Evolutionary conservation across 2,113 vertebrate genomes (phyloP).

Genomic region (Scalopus aquaticus): DNA sequence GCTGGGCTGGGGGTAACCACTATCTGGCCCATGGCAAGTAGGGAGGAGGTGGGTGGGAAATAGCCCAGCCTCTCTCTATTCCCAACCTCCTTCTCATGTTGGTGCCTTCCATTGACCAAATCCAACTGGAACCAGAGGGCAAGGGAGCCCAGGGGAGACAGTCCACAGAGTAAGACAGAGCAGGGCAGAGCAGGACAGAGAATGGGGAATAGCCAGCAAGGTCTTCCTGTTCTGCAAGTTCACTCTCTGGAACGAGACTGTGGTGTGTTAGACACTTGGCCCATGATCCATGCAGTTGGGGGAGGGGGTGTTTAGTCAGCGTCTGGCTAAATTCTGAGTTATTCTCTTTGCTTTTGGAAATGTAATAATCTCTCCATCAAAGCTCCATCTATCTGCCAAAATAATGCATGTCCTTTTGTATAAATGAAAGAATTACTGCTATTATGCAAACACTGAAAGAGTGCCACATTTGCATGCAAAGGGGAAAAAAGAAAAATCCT

Average conservation of each 20-base stretch:
- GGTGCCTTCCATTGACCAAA: background rate
- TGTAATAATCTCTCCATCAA: conserved; percentile 81
- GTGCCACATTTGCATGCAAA: conserved; percentile 74
- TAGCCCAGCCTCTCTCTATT: background rate
- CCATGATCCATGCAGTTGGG: conserved; percentile 3
- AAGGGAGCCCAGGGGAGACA: background rate
- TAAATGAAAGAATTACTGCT: conserved; percentile 78
- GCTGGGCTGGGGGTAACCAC: background rate
- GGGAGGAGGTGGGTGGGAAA: background rate
- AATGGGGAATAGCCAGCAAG: background rate
- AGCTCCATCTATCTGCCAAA: conserved; percentile 79
- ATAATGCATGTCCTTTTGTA: conserved; percentile 79
- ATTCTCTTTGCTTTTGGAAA: conserved; percentile 79
- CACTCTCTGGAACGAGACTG: conserved; percentile 16
- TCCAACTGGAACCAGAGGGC: background rate
- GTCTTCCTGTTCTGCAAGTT: background rate
- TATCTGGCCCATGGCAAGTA: background rate
- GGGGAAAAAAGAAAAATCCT: conserved; percentile 72
- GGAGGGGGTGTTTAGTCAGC: conserved; percentile 55
- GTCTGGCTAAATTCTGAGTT: conserved; percentile 76
- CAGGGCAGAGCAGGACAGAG: background rate
- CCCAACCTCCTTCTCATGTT: background rate
- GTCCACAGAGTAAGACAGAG: background rate
- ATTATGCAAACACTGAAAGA: conserved; percentile 79
- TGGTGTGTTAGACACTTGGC: conserved; percentile 40